Evolutionary conservation across 2,797 vertebrate species (phyloP), one percentile per base, ranked within the genome.

Genomic region (Uromys caudimaculatus): DNA sequence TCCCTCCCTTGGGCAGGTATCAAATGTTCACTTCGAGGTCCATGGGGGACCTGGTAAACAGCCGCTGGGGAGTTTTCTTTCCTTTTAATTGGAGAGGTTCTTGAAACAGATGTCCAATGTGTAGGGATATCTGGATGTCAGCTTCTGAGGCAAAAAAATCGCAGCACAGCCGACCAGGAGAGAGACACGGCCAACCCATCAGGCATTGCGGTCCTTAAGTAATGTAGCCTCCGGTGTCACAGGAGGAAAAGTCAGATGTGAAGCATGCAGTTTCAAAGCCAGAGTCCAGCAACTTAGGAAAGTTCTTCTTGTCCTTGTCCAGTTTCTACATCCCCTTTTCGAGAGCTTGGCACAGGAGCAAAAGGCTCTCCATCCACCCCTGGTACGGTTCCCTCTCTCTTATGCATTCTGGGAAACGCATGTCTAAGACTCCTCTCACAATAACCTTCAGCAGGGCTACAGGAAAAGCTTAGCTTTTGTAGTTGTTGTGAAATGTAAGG

Each of bases 1-100:
- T 52, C 83, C 73, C 54, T 96, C 89, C 95, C 97, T 90, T 3
- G 24, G 91, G 92, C 91, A 97, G 97, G 98, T 96, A 96, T 95
- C 4, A 44, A 93, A n/a, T 83, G 4, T 82, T 95, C 97, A 0
- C 85, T 97, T 96, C 95, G 90, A 27, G 32, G 82, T 54, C 90
- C 54, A 2, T 2, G 8, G 38, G 93, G 92, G 1, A 84, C 82
- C 89, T 62, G 75, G 56, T 50, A 32, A 96, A 35, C 14, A 79
- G 78, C 81, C 90, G 0, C 56, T 0, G 0, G 67, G 58, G 89
- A 78, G n/a, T 38, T 52, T 87, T 75, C 85, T 93, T 85, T 41
- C 62, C 82, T 93, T 93, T 92, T 77, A 86, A 56, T 56, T 0
- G 0, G 81, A n/a, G 52, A 50, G 82, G 90, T 94, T 90, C 60